A percentile compares a stretch with the other conserved stretches of the same genome.
phyloP scores from a whole-genome alignment of 2,113 vertebrate species.

The Bos indicus region DNA sequence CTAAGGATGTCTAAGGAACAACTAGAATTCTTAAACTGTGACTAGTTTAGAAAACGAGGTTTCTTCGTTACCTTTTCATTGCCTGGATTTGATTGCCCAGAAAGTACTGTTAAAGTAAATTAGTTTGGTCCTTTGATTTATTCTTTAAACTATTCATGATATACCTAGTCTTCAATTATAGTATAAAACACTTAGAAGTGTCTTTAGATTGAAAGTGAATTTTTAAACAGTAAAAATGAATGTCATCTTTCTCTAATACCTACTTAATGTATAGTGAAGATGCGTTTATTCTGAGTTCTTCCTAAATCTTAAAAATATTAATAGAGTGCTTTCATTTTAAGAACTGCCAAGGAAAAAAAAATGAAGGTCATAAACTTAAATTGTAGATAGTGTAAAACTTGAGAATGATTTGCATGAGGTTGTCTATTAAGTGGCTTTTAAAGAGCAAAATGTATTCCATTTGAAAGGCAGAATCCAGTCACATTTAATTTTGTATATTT shows the following conservation, averaged over 20 bases:
- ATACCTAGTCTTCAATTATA: background rate
- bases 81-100: background rate
- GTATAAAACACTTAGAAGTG: background rate
- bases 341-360: background rate
- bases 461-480: background rate
- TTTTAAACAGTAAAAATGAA: constrained; percentile 19
- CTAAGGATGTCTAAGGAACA: background rate
- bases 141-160: background rate
- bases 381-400: background rate
- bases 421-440: background rate
- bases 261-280: background rate
- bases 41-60: background rate
- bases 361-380: background rate
- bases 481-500: background rate
- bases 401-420: background rate
- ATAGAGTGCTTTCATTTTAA: background rate
- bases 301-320: background rate
- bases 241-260: constrained; percentile 10
- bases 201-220: constrained; percentile 14
- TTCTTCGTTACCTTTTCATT: background rate
- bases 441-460: background rate
- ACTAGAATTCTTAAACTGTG: background rate
- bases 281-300: background rate
- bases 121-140: constrained; percentile 7
- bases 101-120: background rate